phyloP scores from a whole-genome alignment of 2,797 vertebrate genomes.

The Florisuga fusca region DNA sequence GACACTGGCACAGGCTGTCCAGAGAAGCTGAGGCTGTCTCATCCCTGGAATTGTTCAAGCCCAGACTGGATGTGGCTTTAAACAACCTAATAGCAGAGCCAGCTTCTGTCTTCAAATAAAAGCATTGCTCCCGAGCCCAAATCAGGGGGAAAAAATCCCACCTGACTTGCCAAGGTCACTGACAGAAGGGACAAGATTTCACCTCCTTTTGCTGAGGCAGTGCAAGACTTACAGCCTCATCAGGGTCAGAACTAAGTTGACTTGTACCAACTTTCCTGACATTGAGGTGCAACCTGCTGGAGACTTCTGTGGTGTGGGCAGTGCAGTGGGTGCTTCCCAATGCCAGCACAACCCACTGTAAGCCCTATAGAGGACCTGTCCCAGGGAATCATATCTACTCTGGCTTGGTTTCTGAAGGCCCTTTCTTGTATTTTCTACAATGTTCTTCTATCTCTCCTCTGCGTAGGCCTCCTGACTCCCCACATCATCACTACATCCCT shows the following conservation, averaged over 20 bases:
- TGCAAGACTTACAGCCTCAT: not conserved
- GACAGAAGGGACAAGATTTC: not conserved
- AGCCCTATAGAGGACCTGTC: not conserved
- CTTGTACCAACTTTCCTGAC: not conserved
- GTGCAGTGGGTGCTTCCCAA: not conserved
- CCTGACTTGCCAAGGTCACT: not conserved
- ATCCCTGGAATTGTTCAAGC: not conserved
- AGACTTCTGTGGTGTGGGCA: not conserved
- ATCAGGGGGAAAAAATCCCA: not conserved
- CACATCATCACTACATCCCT: not conserved
- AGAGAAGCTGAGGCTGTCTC: not conserved
- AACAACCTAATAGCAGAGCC: not conserved
- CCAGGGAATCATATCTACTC: not conserved
- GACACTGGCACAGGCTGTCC: not conserved
- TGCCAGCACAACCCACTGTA: not conserved
- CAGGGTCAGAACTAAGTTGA: not conserved
- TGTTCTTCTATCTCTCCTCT: not conserved
- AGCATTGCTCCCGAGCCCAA: not conserved
- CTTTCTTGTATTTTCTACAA: not conserved
- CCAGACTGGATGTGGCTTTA: not conserved
- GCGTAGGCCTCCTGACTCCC: not conserved
- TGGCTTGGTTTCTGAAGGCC: not conserved
- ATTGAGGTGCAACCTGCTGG: not conserved
- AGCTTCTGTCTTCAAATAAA: not conserved
- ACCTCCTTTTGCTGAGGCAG: not conserved